Evolutionary conservation across 2,113 vertebrate genomes (phyloP), one percentile per base, ranked within the genome.

Genomic region (Pseudonaja textilis): DNA sequence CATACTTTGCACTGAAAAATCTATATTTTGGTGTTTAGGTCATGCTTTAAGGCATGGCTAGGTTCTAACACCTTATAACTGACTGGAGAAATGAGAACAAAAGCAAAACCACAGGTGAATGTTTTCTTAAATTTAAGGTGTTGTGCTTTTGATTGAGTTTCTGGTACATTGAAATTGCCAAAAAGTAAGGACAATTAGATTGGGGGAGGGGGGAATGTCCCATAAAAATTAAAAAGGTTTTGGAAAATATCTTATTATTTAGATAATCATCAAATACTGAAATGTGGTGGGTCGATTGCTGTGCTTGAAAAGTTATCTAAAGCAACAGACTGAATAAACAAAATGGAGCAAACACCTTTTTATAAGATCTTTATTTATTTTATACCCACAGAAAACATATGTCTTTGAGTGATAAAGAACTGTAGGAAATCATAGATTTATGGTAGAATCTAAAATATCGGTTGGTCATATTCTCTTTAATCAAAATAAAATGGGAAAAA

Each of bases 1-100:
- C 23, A 45, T 22, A 94, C 56, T 89, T 20, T 89, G 86, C 11
- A 89, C 39, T 94, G 88, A 89, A 94, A 93, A 93, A 29, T 90
- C 94, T 74, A 94, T 9, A 2, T 34, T 96, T 94, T 95, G 85
- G 93, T 94, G 69, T 92, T 89, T 90, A 91, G 23, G 34, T 95
- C 56, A 93, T 89, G 5, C 26, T 93, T 94, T 25, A 91, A 69
- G 91, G 52, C 3, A 93, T 93, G 93, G n/a, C 6, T 54, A 91
- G 88, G 42, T 59, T 92, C 3, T 47, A 87, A 94, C 91, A 89
- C 22, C 4, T 56, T 91, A 47, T 64, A 94, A 96, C 7, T 92
- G 81, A 90, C 2, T 91, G 56, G 8, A 57, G 81, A 26, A 90
- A 61, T 88, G 87, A 11, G 54, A 95, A 93, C 85, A 93, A 92